Base-by-base conservation (phyloP, 2,113 vertebrate genomes). In the Platysternon megacephalum region DNA sequence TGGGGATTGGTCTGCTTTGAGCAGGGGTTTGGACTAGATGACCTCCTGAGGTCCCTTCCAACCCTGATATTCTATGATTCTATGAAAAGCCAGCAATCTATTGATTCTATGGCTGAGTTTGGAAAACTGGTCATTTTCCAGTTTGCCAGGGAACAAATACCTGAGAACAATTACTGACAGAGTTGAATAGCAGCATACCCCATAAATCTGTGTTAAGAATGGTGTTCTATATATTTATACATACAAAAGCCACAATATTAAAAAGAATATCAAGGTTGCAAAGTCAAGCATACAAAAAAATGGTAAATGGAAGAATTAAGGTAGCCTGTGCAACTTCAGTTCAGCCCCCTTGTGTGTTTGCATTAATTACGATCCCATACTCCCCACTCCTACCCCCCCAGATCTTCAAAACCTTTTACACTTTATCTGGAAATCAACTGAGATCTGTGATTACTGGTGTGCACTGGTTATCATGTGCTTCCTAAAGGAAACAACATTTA, bases 361-460 rank as follows among this genome's bases (percentile, higher is more conserved):
- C 58, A 32, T 32, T 61, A 13, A 13, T 61, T 61, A 61, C 29
- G 13, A 61, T 32, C 29, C 29, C 56, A 13, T 32, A 58, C 12
- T 58, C 11, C 11, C 28, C 26, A 2, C 11, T 1, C 26, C 29
- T 12, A 8, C 28, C 12, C 28, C 56, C 29, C 11, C 29, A 14
- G 3, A 32, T 32, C 29, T 16, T 61, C 58, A 61, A 32, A 61
- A 61, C 28, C 58, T 61, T 61, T 61, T 32, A 61, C 29, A 61
- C 29, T 61, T 61, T 29, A 29, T 29, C 58, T 61, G 58, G 87
- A 96, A 96, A 96, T 96, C 39, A 79, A 96, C 96, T 94, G 91
- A 97, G 92, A 94, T 46, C 74, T 89, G 78, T 65, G 4, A 2
- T 42, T 72, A 86, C 82, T 82, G 65, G 22, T 0, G 0, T 56